These are phyloP conservation scores for Diabrotica undecimpunctata DNA, from an alignment of 1,140 invertebrate species.

Conservation along the genomic window DNA sequence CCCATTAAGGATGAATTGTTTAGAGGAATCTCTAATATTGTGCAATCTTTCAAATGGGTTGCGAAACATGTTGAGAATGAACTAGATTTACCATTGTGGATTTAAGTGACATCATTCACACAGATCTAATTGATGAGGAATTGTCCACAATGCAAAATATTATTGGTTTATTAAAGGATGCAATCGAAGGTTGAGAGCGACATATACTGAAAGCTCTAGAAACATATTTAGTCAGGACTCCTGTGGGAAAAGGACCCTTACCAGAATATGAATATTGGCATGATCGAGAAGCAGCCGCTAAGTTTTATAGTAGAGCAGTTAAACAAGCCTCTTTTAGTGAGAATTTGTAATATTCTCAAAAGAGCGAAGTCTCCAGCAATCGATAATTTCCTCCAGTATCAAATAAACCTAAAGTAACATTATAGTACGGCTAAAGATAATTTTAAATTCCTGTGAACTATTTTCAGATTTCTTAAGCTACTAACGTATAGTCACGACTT, in stretches of 20 bases:
- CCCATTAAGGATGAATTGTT: slow-evolving; percentile 33
- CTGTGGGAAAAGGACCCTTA: slow-evolving; percentile 69
- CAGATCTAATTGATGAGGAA: slow-evolving; percentile 50
- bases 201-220: slow-evolving; percentile 59
- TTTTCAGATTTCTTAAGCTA: slow-evolving; percentile 76
- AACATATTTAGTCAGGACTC: slow-evolving; percentile 53
- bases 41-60: slow-evolving; percentile 48
- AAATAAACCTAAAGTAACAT: slow-evolving; percentile 61
- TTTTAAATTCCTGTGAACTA: slow-evolving; percentile 75
- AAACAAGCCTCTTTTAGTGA: slow-evolving; percentile 63
- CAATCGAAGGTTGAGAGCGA: slow-evolving; percentile 60
- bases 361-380: slow-evolving; percentile 50
- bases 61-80: slow-evolving; percentile 65
- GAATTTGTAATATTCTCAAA: slow-evolving; percentile 56
- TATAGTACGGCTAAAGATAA: slow-evolving; percentile 81
- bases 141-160: slow-evolving; percentile 52
- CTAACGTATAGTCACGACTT: slow-evolving; percentile 57
- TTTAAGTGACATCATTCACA: slow-evolving; percentile 51
- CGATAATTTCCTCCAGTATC: slow-evolving; percentile 52
- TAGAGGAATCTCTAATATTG: slow-evolving; percentile 26
- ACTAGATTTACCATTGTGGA: slow-evolving; percentile 56
- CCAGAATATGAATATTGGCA: slow-evolving; percentile 82
- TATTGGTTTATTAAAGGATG: slow-evolving; percentile 58
- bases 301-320: slow-evolving; percentile 77
- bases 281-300: slow-evolving; percentile 68